Evolutionary conservation across 2,888 invertebrate genomes (phyloP), one percentile per base, ranked within the genome.

Genomic region (Microplitis deprimator): DNA sequence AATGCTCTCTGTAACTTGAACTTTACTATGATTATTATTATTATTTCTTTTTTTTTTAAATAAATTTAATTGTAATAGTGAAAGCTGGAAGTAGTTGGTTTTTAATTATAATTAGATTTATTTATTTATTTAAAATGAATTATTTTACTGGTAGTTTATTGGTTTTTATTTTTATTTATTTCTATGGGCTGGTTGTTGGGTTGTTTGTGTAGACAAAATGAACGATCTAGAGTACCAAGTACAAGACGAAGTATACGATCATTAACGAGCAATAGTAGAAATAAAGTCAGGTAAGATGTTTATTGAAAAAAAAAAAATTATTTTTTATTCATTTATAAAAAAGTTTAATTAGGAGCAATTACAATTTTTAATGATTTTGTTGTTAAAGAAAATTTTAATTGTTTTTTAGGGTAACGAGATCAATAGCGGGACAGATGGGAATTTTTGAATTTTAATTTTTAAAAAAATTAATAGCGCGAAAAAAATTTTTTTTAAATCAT

Each of bases 131-230:
- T 50, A 4, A 1, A 2, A 16, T 16, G 5, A 71, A 16, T 59
- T 67, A n/a, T 74, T 20, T 74, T 13, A 38, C 62, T 41, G 40
- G 10, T 64, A 39, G 38, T 38, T 40, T 39, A 17, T 40, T 64
- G 40, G 6, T 64, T 70, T 69, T 70, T n/a, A 50, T 65, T 20
- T 40, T 29, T 68, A 75, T 50, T 67, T 72, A 73, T 79, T 77
- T 82, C 77, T 81, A 81, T 80, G 68, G 79, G 81, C 59, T 79
- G 78, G 77, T 82, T 82, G 59, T 64, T 50, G 62, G 76, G 69
- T 73, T 84, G 81, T 78, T 79, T 86, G 82, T 84, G 85, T 83
- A 83, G 82, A 77, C 85, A 84, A 77, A 81, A 82, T 85, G 87
- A 81, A 84, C 84, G 83, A 64, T 82, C 85, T 70, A 85, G 83